These are phyloP conservation scores for Diorhabda sublineata DNA, from an alignment of 1,140 invertebrate species.

Conservation along the genomic window DNA sequence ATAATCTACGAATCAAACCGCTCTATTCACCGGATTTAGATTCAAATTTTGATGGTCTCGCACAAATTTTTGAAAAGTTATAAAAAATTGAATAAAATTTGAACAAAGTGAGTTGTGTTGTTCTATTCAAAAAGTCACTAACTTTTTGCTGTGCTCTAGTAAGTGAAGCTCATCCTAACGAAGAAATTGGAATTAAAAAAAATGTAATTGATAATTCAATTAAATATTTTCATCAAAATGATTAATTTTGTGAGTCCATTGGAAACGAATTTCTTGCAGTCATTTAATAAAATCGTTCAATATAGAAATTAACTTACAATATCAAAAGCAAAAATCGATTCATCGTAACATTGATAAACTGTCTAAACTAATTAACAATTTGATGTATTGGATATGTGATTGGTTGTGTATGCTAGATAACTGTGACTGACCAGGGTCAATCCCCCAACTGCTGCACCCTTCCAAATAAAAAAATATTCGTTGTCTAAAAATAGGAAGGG, in stretches of 20 bases:
- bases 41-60: too few relatives aligned
- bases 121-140: background rate
- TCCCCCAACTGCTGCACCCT: background rate
- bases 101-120: background rate
- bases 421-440: constrained; percentile 13
- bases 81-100: background rate
- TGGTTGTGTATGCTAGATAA: constrained; percentile 3
- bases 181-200: constrained; percentile 1
- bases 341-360: too few relatives aligned
- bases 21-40: too few relatives aligned
- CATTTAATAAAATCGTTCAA: background rate
- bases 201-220: constrained; percentile 9
- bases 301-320: background rate
- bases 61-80: too few relatives aligned
- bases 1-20: too few relatives aligned
- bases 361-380: too few relatives aligned
- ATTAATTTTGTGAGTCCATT: background rate
- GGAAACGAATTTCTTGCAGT: background rate
- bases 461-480: constrained; percentile 6
- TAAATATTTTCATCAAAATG: background rate
- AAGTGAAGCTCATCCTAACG: constrained; percentile 1
- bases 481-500: constrained; percentile 22
- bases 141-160: constrained; percentile 6
- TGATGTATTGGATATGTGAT: background rate
- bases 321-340: too few relatives aligned